Conservation (phyloP, 2,113 vertebrate genomes). For the Sinocyclocheilus maitianheensis region DNA sequence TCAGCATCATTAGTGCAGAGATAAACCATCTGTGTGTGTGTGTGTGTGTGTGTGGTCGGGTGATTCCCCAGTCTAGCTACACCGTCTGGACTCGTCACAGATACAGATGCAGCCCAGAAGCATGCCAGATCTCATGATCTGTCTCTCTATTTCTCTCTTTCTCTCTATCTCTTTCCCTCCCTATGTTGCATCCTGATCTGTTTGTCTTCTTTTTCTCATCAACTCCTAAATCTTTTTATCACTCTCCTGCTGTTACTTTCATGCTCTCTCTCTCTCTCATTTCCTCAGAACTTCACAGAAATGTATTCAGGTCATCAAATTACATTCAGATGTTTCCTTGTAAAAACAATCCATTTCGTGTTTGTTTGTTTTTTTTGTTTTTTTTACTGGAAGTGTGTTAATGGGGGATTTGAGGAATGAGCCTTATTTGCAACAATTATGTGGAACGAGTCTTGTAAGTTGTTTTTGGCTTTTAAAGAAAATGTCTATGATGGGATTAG, state of each 20-base stretch:
- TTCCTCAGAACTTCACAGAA: constrained; percentile 21
- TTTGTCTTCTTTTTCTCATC: constrained; percentile 28
- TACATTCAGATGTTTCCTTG: constrained; percentile 11
- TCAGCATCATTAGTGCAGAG: constrained; percentile 35
- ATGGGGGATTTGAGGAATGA: constrained; percentile 7
- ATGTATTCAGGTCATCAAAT: constrained; percentile 29
- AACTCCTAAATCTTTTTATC: constrained; percentile 35
- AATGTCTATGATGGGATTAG: constrained; percentile 25
- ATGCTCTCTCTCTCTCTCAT: not conserved
- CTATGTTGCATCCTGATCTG: constrained; percentile 8
- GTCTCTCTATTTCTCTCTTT: constrained; percentile 54
- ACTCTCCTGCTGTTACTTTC: constrained; percentile 27
- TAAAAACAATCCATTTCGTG: not conserved
- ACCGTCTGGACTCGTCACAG: constrained; percentile 32
- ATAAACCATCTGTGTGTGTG: constrained; percentile 29
- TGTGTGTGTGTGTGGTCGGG: not conserved
- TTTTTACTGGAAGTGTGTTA: not conserved
- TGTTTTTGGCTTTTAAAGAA: constrained; percentile 22
- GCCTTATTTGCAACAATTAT: constrained; percentile 11
- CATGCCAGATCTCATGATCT: constrained; percentile 64
- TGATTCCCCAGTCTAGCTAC: constrained; percentile 17
- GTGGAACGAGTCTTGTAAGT: constrained; percentile 13
- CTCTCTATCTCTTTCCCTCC: constrained; percentile 1
- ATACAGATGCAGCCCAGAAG: constrained; percentile 67
- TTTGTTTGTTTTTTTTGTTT: not conserved